Base-by-base conservation (phyloP, 2,888 invertebrate species). In the Atherix ibis region DNA sequence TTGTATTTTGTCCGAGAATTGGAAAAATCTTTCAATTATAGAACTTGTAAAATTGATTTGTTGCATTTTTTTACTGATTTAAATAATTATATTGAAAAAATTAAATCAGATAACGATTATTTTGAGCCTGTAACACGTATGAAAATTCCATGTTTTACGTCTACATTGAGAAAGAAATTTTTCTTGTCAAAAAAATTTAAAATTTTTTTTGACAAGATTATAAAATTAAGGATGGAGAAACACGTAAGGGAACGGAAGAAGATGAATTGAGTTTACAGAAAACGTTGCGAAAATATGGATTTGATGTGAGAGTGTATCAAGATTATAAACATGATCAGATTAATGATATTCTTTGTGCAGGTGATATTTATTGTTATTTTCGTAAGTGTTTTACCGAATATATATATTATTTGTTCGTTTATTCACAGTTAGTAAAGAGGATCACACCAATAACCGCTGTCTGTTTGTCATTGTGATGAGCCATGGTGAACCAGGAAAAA, bases 61-160 rank as follows among this genome's bases (percentile, higher is more conserved):
- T n/a, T n/a, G n/a, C n/a, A n/a, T n/a, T n/a, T n/a, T n/a, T n/a
- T n/a, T n/a, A n/a, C n/a, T n/a, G n/a, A n/a, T n/a, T n/a, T n/a
- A n/a, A n/a, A n/a, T n/a, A n/a, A n/a, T n/a, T n/a, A 14, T 19
- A 13, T 31, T 14, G n/a, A n/a, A n/a, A n/a, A n/a, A n/a, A n/a
- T n/a, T n/a, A n/a, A n/a, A n/a, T n/a, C n/a, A n/a, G n/a, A n/a
- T n/a, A n/a, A n/a, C n/a, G n/a, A n/a, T n/a, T n/a, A n/a, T n/a
- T n/a, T n/a, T n/a, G n/a, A 51, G 3, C 54, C 61, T 29, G 60
- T 71, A 46, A 58, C 63, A 43, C 71, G 69, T 57, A 79, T 78
- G 52, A 76, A 77, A 57, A 70, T 77, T 58, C 76, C 78, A 37
- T 70, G 69, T 37, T 66, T 76, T 38, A 66, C 71, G 16, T 72